Percentiles rank a stretch among this genome's conserved stretches.
phyloP scores from a whole-genome alignment of 53 echinoderm and acorn worm species.

The Echinometra lucunter region DNA sequence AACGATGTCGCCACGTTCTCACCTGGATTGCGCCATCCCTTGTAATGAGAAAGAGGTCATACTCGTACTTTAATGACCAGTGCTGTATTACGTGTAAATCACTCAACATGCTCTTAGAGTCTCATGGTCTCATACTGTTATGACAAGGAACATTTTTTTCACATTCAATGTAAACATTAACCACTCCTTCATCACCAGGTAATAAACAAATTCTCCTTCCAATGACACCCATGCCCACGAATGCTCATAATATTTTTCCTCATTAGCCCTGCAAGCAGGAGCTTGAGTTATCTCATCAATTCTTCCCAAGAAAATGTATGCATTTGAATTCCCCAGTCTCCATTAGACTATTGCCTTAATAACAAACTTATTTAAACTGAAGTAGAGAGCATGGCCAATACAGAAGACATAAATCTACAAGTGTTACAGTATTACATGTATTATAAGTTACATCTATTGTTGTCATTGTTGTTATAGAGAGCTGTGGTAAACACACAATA shows the following conservation, averaged over 20 bases:
- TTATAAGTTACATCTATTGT: too few relatives aligned
- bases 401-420: too few relatives aligned
- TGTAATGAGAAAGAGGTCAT: too few relatives aligned
- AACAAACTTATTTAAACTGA: too few relatives aligned
- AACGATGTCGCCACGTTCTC: too few relatives aligned
- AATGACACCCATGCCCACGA: neutral
- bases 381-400: too few relatives aligned
- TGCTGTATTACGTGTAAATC: neutral
- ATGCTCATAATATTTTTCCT: neutral
- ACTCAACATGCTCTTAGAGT: neutral
- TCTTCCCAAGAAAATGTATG: neutral
- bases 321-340: too few relatives aligned
- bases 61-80: neutral
- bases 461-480: too few relatives aligned
- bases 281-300: neutral
- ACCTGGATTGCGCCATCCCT: too few relatives aligned
- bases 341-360: too few relatives aligned
- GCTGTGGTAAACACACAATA: too few relatives aligned
- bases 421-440: too few relatives aligned
- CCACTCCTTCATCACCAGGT: neutral
- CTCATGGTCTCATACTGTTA: neutral
- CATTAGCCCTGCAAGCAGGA: neutral
- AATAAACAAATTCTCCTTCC: neutral
- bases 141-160: slow-evolving; percentile 3
- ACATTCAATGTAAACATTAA: slow-evolving; percentile 16